Base-by-base conservation (phyloP, 2,113 vertebrate species). In the Aythya baeri region DNA sequence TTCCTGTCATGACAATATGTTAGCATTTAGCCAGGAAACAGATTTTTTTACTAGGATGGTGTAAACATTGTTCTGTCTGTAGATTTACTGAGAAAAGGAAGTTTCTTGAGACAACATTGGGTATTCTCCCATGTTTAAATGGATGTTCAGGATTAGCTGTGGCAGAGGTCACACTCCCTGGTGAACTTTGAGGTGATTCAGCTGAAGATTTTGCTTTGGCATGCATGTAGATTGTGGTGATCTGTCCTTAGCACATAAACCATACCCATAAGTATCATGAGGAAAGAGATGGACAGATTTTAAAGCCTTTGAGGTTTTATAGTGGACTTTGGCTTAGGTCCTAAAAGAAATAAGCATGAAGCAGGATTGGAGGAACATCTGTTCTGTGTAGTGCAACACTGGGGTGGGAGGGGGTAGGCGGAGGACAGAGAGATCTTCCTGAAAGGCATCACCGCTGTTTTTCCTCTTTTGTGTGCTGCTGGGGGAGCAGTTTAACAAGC, bases 401-500 rank as follows among this genome's bases (percentile, higher is more conserved):
- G 13, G 0, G 0, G 10, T 86, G 57, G 62, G 66, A 84, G 55
- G 81, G 87, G 22, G 55, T 58, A 71, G 67, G 78, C 0, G 0
- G 73, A 79, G 86, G 86, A 92, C 84, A 50, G 68, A 66, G 46
- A 57, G 32, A 87, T 58, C 81, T 92, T 85, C 81, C 58, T 94
- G 83, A 96, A 96, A 93, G 62, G 13, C 65, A 83, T 75, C 63
- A 71, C 46, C 20, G 3, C 88, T 77, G 68, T 22, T 93, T 86
- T 67, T 88, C 81, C 83, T 92, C 96, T 83, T 96, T 85, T 80
- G 55, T 94, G 83, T 87, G 81, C 88, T 96, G 83, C 92, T 94
- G 92, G 88, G 92, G 92, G 88, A 96, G 77, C 86, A 94, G 63
- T 92, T 94, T 96, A 93, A 95, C 92, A 96, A 94, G 96, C 67